A percentile compares a stretch with the other conserved stretches of the same genome.
phyloP scores from a whole-genome alignment of 2,113 vertebrate genomes.

The Anolis carolinensis region DNA sequence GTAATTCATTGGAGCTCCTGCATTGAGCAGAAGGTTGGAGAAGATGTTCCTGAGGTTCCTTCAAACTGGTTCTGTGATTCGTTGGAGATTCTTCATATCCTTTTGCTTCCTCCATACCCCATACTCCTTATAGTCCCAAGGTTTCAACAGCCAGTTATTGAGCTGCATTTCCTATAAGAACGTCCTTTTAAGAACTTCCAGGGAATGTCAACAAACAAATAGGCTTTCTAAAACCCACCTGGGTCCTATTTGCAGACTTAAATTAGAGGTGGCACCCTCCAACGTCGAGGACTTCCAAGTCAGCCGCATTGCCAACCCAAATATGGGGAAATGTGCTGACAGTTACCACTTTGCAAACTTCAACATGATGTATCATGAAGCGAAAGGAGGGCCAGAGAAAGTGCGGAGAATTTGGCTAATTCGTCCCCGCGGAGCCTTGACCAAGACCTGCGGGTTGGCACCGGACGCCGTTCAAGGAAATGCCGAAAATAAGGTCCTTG shows the following conservation, averaged over 20 bases:
- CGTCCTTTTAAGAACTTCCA: neutral
- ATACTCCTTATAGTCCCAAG: neutral
- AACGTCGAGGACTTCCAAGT: neutral
- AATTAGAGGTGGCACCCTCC: neutral
- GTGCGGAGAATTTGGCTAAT: conserved; percentile 6
- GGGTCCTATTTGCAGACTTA: neutral
- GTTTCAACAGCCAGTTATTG: neutral
- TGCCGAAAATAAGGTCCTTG: conserved; percentile 9
- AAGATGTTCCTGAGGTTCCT: neutral
- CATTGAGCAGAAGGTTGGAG: neutral
- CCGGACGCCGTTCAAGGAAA: conserved; percentile 33
- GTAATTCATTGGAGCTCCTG: too few species aligned
- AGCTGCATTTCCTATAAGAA: neutral
- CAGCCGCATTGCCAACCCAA: neutral
- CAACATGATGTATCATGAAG: neutral
- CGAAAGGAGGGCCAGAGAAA: neutral
- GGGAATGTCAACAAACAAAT: conserved; percentile 17
- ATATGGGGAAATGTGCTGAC: neutral
- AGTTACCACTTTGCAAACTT: neutral
- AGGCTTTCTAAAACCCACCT: neutral
- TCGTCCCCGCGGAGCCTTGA: neutral
- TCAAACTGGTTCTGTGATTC: neutral
- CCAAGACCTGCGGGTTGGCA: neutral
- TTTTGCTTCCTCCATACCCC: neutral
- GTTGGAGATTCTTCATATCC: neutral